Conservation (phyloP, 1,140 invertebrate genomes). For the Brachionus plicatilis region DNA sequence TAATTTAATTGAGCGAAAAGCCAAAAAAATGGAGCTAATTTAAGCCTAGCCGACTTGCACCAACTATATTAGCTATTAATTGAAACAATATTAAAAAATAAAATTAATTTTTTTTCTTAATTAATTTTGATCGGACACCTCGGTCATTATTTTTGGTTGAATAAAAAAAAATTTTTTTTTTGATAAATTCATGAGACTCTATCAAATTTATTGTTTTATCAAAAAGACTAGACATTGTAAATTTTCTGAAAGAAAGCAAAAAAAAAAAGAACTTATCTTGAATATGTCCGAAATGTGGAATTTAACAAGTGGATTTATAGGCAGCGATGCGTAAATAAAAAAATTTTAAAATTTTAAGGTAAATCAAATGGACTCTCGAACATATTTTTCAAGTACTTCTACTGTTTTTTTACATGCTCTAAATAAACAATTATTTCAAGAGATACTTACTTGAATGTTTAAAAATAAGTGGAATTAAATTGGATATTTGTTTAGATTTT, state of each 20-base stretch:
- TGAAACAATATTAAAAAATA: not conserved
- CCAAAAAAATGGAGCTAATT: not conserved
- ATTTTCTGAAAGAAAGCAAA: not conserved
- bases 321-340: not conserved
- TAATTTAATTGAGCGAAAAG: conserved; percentile 26
- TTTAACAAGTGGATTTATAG: not conserved
- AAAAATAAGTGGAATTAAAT: conserved; percentile 1
- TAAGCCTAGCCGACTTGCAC: not conserved
- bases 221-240: not conserved
- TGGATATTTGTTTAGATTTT: not conserved
- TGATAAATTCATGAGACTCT: not conserved
- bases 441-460: not conserved
- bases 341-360: not conserved
- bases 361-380: conserved; percentile 16
- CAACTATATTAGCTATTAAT: not conserved
- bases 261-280: not conserved
- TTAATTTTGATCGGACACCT: not conserved
- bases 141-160: not conserved
- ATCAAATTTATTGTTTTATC: not conserved
- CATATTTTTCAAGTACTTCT: conserved; percentile 21
- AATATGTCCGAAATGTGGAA: not conserved
- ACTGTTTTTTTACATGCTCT: not conserved
- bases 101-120: conserved; percentile 2
- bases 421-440: not conserved
- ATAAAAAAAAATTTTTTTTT: not conserved